Conservation (phyloP, 2,888 invertebrate species). For the Ochropleura plecta region DNA sequence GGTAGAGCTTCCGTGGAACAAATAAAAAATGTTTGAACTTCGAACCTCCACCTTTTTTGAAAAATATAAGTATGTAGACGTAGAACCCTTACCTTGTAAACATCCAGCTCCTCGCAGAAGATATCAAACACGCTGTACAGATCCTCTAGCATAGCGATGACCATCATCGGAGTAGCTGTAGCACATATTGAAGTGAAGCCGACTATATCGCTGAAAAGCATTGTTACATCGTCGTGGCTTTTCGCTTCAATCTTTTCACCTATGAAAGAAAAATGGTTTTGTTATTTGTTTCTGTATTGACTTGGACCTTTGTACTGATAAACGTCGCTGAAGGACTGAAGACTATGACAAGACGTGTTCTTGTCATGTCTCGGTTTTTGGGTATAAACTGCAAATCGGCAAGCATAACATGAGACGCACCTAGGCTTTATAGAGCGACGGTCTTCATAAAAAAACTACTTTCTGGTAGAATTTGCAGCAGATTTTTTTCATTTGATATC, state of each 20-base stretch:
- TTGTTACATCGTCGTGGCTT: constrained; percentile 97
- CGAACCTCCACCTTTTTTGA: too few species aligned
- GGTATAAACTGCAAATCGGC: too few species aligned
- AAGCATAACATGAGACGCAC: too few species aligned
- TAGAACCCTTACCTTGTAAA: constrained; percentile 94
- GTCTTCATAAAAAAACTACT: too few species aligned
- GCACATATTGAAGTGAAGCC: constrained; percentile 99
- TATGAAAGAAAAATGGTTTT: constrained; percentile 69
- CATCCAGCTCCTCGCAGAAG: constrained; percentile 97
- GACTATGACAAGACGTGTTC: too few species aligned
- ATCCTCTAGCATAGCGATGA: constrained; percentile 98
- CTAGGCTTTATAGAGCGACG: too few species aligned
- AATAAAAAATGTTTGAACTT: too few species aligned
- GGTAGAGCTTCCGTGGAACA: too few species aligned
- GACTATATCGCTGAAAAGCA: constrained; percentile 98
- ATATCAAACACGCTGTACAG: constrained; percentile 98
- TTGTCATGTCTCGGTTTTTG: too few species aligned
- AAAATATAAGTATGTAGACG: not conserved
- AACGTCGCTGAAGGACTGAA: too few species aligned
- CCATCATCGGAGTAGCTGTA: constrained; percentile 98
- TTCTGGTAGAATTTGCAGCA: too few species aligned
- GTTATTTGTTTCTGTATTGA: not conserved
- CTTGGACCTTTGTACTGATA: not conserved
- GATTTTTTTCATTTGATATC: too few species aligned
- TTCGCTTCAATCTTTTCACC: constrained; percentile 98